Evolutionary conservation across 2,113 vertebrate genomes (phyloP), one percentile per base, ranked within the genome.

Genomic region (Casuarius casuarius): DNA sequence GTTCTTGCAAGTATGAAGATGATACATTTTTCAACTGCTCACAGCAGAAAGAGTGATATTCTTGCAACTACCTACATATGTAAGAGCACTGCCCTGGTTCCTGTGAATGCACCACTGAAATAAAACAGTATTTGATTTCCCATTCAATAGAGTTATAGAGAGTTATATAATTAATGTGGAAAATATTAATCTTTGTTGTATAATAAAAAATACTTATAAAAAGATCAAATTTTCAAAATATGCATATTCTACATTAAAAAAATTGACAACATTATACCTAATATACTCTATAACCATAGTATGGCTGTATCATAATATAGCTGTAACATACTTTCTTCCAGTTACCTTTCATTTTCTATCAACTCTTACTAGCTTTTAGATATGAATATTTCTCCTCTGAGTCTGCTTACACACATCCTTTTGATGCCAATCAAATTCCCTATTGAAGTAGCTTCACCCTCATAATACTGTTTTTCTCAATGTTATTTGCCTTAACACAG

Each of bases 11-110:
- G 18, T 62, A 76, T 70, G 74, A 93, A 88, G 81, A 94, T 62
- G 81, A 94, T 62, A 46, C 31, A 7, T 89, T 92, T 40, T 90
- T 72, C 56, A 97, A 96, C 80, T 93, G 77, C 18, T 62, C 7
- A 42, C 40, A 73, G 6, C 4, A 51, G 79, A 93, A 95, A 92
- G 28, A 3, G 2, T 44, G 18, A 26, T 22, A 8, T 22, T 16
- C 44, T 66, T 62, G 25, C n/a, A 54, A 54, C 22, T 7, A 31
- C 12, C 9, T 0, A 0, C 5, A 7, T 14, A 7, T 22, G 13
- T 33, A 48, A 21, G 25, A 87, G 74, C 21, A 22, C 4, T 51
- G 25, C 9, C 13, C 16, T 67, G 42, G 0, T 12, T 84, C 42
- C 18, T 76, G 14, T 22, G 65, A 80, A 77, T 19, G 7, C 5